Evolutionary conservation across 92 coral and sea anemone genomes (phyloP).

Genomic region (Siderastrea radians): DNA sequence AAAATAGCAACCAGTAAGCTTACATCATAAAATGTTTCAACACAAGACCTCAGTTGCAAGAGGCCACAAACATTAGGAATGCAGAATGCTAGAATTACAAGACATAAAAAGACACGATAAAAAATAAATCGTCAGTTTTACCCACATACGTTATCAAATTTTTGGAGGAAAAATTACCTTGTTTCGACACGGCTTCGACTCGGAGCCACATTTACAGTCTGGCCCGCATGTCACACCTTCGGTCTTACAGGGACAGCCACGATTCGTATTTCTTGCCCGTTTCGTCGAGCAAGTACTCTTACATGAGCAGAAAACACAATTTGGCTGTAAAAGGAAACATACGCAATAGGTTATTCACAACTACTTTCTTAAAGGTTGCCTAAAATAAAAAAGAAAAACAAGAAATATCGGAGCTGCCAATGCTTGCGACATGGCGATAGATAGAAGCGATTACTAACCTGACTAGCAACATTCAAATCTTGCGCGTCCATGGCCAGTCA

Average conservation of each 20-base stretch:
- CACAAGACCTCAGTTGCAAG: background rate
- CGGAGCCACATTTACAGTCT: background rate
- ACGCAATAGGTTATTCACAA: background rate
- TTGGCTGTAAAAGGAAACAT: background rate
- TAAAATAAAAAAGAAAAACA: background rate
- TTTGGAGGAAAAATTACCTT: background rate
- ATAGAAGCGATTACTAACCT: background rate
- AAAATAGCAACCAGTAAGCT: background rate
- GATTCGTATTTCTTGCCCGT: background rate
- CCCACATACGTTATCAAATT: too few relatives aligned
- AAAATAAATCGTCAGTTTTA: too few relatives aligned
- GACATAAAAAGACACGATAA: too few relatives aligned
- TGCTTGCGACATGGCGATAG: background rate
- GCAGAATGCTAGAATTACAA: too few relatives aligned
- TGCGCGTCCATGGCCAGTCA: background rate
- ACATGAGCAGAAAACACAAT: background rate
- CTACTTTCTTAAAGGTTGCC: background rate
- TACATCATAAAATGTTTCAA: background rate
- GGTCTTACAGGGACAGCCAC: slow-evolving; percentile 20
- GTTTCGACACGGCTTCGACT: background rate
- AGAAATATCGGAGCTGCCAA: background rate
- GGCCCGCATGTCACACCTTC: background rate
- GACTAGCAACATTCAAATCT: background rate
- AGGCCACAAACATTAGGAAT: background rate
- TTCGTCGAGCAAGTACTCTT: slow-evolving; percentile 15